These are phyloP conservation scores for Poecilobothrus nobilitatus DNA, from an alignment of 2,888 invertebrate genomes.

Conservation along the genomic window DNA sequence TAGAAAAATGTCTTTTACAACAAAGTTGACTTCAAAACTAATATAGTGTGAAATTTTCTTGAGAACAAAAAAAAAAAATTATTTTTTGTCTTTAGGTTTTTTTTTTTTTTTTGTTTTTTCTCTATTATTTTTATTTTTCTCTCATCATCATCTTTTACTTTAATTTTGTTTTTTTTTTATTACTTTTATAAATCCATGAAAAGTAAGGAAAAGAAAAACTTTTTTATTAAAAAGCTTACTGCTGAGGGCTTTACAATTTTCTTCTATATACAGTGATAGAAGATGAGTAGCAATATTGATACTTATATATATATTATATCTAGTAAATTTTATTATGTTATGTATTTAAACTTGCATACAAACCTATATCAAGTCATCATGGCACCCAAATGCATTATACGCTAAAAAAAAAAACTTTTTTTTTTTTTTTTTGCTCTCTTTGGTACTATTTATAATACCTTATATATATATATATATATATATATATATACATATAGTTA, in stretches of 20 bases:
- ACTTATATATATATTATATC: too few relatives aligned
- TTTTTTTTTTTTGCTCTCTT: too few relatives aligned
- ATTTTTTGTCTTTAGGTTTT: too few relatives aligned
- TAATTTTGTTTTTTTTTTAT: background rate
- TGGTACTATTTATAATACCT: too few relatives aligned
- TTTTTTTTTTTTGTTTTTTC: background rate
- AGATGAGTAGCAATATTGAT: background rate
- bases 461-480: background rate
- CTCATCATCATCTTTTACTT: background rate
- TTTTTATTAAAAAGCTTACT: constrained; percentile 6
- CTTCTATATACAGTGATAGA: background rate
- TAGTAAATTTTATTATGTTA: too few relatives aligned
- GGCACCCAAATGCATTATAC: background rate
- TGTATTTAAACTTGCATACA: too few relatives aligned
- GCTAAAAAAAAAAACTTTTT: too few relatives aligned
- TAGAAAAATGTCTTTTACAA: too few relatives aligned
- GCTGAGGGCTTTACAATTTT: constrained; percentile 1
- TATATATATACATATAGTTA: too few relatives aligned
- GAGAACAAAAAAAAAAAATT: too few relatives aligned
- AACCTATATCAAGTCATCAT: background rate
- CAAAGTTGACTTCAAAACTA: too few relatives aligned
- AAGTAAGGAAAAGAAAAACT: background rate
- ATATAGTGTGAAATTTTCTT: too few relatives aligned
- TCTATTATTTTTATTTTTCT: background rate
- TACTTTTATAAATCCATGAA: constrained; percentile 1